Conservation (phyloP, 2,113 vertebrate species). For the Gymnarchus niloticus region DNA sequence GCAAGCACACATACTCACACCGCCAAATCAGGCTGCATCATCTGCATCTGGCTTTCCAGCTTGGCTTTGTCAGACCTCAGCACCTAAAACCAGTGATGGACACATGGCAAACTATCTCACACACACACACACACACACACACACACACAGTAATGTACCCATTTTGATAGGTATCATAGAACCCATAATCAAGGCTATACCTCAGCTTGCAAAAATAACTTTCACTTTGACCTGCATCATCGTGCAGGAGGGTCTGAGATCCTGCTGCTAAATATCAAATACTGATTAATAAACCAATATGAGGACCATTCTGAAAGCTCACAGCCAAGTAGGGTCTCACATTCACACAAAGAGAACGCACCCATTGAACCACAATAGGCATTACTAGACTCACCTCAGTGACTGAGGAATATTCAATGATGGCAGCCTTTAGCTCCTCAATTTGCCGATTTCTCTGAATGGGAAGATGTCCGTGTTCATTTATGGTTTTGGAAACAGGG, state of each 20-base stretch:
- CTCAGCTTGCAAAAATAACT: not conserved
- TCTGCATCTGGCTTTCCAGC: conserved; percentile 69
- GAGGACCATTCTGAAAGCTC: not conserved
- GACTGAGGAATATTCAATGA: conserved; percentile 70
- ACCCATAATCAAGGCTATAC: not conserved
- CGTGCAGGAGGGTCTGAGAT: too few species aligned
- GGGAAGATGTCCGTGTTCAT: not conserved
- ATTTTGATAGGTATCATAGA: not conserved
- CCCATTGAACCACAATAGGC: not conserved
- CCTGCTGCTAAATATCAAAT: too few species aligned
- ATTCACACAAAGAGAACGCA: not conserved
- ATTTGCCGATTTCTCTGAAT: conserved; percentile 71
- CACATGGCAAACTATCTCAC: not conserved
- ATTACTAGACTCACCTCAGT: conserved; percentile 66
- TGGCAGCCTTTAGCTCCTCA: conserved; percentile 67
- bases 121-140: conserved; percentile 11
- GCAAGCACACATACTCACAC: conserved; percentile 57
- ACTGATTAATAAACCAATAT: not conserved
- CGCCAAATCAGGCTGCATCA: conserved; percentile 73
- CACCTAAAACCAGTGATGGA: conserved; percentile 40
- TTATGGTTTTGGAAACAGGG: too few species aligned
- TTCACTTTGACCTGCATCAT: too few species aligned
- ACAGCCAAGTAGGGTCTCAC: not conserved
- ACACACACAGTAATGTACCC: not conserved
- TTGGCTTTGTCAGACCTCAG: conserved; percentile 73